Evolutionary conservation across 2,113 vertebrate genomes (phyloP), one percentile per base, ranked within the genome.

Genomic region (Aphyosemion australe): DNA sequence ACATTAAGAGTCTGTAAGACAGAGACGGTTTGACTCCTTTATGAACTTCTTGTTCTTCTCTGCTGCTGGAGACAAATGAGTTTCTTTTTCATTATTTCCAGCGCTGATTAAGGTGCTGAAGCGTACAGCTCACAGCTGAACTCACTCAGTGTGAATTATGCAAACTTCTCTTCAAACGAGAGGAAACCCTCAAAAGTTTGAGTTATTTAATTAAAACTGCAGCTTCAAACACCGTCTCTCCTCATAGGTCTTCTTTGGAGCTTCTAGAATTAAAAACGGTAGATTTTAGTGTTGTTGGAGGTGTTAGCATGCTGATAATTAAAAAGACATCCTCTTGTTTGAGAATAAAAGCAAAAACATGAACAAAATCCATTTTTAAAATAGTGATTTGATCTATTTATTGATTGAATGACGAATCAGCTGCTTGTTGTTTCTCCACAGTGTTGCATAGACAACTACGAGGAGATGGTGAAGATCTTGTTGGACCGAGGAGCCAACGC

Each of bases 361-460:
- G 3, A 26, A 5, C 26, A 26, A 26, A 26, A 26, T 4, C 26
- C 26, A 4, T 5, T 4, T 26, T 26, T 26, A 26, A 26, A 26
- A 26, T 26, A 26, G 5, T 5, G 26, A 26, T 26, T 26, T 26
- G 26, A 26, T 26, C 26, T 26, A 26, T 5, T 2, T 26, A 26
- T n/a, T 2, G 26, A 26, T 26, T 26, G 26, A 2, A 7, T 53
- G 26, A 53, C 34, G 32, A 16, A 12, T 26, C 39, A 45, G 55
- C 55, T 37, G n/a, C 13, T 26, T 26, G 26, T 37, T 15, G n/a
- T 31, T 48, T 61, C 20, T 20, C 14, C 1, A 53, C 85, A 99
- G 97, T 98, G 97, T 92, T 99, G 97, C 80, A 99, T 99, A 54
- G 97, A 99, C 91, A 98, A 99, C 92, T 99, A 97, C 41, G 97